Evolutionary conservation across 2,888 invertebrate genomes (phyloP).

Genomic region (Galerucella pusilla): DNA sequence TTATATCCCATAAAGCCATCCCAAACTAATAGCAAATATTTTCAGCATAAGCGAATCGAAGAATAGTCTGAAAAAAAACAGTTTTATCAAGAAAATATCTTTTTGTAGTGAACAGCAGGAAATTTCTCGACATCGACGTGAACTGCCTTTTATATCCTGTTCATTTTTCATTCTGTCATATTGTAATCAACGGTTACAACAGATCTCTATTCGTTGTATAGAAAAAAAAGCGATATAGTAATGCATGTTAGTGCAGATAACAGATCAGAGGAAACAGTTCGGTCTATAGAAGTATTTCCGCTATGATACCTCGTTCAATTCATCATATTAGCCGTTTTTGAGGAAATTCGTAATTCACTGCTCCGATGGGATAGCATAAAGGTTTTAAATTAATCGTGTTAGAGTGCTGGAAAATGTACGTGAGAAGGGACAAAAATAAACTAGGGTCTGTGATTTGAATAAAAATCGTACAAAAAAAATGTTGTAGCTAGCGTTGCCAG

Average conservation of each 20-base stretch:
- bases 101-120: slow-evolving; percentile 1
- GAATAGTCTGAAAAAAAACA: not conserved
- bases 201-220: slow-evolving; percentile 18
- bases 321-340: slow-evolving; percentile 20
- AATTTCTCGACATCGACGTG: not conserved
- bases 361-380: not conserved
- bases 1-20: no score
- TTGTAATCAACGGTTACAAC: slow-evolving; percentile 14
- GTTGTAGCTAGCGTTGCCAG: no score
- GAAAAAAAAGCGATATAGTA: slow-evolving; percentile 30
- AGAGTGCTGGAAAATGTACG: no score
- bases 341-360: slow-evolving; percentile 11
- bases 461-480: no score
- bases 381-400: not conserved
- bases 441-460: no score
- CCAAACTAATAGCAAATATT: no score
- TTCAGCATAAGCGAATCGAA: no score
- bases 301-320: slow-evolving; percentile 31
- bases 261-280: slow-evolving; percentile 34
- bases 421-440: no score
- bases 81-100: not conserved
- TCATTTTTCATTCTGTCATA: slow-evolving; percentile 19
- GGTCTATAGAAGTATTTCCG: slow-evolving; percentile 35
- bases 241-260: slow-evolving; percentile 35
- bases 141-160: not conserved